A percentile compares a stretch with the other conserved stretches of the same genome.
Conservation (phyloP, 2,888 invertebrate species). For the Anaspis maculata region DNA sequence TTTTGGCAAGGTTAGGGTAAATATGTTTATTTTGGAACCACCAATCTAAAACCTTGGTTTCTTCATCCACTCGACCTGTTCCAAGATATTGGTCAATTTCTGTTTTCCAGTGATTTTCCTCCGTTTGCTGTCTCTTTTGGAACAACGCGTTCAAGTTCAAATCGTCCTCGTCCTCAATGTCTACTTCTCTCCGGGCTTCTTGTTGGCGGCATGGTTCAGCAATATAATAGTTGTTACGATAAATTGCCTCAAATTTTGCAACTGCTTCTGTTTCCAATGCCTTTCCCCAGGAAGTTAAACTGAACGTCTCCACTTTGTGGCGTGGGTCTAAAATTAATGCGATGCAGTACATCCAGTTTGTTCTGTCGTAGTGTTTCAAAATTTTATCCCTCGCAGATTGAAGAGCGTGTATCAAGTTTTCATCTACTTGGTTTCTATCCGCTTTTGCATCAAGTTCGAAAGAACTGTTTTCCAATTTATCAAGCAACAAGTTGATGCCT, state of each 20-base stretch:
- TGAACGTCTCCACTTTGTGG: conserved; percentile 17
- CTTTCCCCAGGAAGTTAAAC: conserved; percentile 13
- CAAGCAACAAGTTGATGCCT: conserved; percentile 3
- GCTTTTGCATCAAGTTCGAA: conserved; percentile 6
- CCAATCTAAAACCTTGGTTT: conserved; percentile 16
- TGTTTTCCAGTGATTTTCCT: conserved; percentile 14
- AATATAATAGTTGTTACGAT: conserved; percentile 1
- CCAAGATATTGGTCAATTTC: conserved; percentile 16
- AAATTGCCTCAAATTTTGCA: conserved; percentile 2
- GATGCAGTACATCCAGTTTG: conserved; percentile 18
- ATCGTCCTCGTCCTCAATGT: neutral
- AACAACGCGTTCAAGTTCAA: conserved; percentile 1
- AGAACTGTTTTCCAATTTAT: conserved; percentile 7
- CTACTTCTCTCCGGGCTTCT: neutral
- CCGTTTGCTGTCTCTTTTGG: conserved; percentile 2
- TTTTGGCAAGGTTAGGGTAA: conserved; percentile 14
- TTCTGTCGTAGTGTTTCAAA: conserved; percentile 12
- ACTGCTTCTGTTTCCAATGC: conserved; percentile 1
- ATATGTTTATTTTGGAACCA: conserved; percentile 11
- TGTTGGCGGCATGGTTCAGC: neutral
- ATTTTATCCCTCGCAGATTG: conserved; percentile 8
- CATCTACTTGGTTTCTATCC: conserved; percentile 6
- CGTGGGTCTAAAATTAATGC: conserved; percentile 19
- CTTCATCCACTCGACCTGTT: conserved; percentile 12
- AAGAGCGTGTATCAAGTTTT: conserved; percentile 3